Evolutionary conservation across 2,888 invertebrate species (phyloP).

Genomic region (Harpalus rubripes): DNA sequence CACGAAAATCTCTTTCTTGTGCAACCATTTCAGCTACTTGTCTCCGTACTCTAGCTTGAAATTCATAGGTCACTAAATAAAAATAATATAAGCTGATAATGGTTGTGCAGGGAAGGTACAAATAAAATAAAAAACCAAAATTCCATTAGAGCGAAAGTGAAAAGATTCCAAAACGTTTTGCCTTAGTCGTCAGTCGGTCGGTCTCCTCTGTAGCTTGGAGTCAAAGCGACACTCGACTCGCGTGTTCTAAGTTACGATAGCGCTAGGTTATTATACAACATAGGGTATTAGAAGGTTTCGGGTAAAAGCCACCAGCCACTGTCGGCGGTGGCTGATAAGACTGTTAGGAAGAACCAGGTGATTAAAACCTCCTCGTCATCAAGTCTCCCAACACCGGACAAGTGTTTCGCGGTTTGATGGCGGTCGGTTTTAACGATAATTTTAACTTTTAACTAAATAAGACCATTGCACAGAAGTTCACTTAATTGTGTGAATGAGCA

Average conservation of each 20-base stretch:
- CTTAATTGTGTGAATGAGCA: slow-evolving; percentile 62
- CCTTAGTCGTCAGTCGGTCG: slow-evolving; percentile 47
- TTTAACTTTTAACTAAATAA: slow-evolving; percentile 65
- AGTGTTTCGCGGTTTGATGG: slow-evolving; percentile 40
- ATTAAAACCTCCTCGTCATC: slow-evolving; percentile 70
- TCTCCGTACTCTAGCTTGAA: neutral
- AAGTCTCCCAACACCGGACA: slow-evolving; percentile 36
- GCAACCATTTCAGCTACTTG: neutral
- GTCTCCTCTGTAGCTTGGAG: slow-evolving; percentile 48
- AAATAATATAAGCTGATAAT: neutral
- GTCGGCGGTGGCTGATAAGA: slow-evolving; percentile 71
- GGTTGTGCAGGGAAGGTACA: slow-evolving; percentile 1
- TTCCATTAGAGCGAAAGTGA: slow-evolving; percentile 47
- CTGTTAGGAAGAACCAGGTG: slow-evolving; percentile 77
- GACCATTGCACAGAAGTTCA: slow-evolving; percentile 66
- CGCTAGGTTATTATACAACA: slow-evolving; percentile 61
- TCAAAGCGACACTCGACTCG: slow-evolving; percentile 51
- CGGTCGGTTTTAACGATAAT: slow-evolving; percentile 63
- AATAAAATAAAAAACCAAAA: slow-evolving; percentile 29
- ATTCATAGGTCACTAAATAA: neutral
- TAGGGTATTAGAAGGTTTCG: slow-evolving; percentile 67
- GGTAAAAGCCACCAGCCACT: slow-evolving; percentile 59
- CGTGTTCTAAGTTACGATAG: slow-evolving; percentile 55
- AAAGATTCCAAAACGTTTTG: slow-evolving; percentile 51
- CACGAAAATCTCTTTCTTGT: neutral